A percentile compares a stretch with the other conserved stretches of the same genome.
These are phyloP conservation scores for Heliangelus exortis DNA, from an alignment of 2,797 vertebrate genomes.

Conservation along the genomic window DNA sequence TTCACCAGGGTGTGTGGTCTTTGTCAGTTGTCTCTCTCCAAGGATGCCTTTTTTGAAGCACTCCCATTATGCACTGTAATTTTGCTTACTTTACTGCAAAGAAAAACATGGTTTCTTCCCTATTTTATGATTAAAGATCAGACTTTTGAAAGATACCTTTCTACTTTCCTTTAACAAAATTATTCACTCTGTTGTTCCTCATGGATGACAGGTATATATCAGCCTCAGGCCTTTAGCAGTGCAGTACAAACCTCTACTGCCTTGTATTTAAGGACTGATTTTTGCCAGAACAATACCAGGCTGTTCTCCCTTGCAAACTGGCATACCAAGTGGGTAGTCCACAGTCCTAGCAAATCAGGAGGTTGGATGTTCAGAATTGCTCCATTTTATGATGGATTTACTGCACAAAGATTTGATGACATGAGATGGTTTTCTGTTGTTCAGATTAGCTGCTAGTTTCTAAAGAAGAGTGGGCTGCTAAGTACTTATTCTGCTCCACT, in stretches of 20 bases:
- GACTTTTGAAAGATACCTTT: background rate
- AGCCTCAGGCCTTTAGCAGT: background rate
- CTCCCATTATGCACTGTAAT: background rate
- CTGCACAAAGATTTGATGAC: background rate
- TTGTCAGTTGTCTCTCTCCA: background rate
- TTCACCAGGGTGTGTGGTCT: rapidly evolving
- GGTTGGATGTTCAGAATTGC: background rate
- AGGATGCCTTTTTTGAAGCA: background rate
- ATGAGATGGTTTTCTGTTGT: background rate
- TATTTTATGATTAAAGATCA: background rate
- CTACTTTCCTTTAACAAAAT: background rate
- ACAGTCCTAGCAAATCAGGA: background rate
- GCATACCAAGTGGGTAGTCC: background rate
- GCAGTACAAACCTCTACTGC: background rate
- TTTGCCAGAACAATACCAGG: background rate
- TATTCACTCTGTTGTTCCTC: background rate
- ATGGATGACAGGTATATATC: background rate
- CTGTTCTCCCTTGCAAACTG: background rate
- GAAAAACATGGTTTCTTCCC: background rate
- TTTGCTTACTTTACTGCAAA: background rate
- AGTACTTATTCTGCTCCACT: background rate
- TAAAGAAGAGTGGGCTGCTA: background rate
- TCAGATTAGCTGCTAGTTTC: background rate
- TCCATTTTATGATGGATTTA: background rate
- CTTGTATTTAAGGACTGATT: background rate